Evolutionary conservation across 2,113 vertebrate genomes (phyloP), one percentile per base, ranked within the genome.

Genomic region (Piaya cayana): DNA sequence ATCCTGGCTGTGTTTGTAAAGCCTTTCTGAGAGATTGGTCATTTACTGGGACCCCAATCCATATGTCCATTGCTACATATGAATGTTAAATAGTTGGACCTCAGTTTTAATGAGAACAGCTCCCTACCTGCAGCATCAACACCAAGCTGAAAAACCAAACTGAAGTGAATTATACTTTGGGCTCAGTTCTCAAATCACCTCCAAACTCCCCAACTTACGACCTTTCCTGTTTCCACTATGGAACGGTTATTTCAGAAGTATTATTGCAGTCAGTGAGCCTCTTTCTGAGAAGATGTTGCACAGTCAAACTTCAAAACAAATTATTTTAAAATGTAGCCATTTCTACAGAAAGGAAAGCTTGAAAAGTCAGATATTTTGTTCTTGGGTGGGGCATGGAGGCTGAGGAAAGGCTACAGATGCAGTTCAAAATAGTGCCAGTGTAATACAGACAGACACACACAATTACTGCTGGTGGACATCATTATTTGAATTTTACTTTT

Each of bases 31-130:
- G 37, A 86, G 6, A 59, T 2, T 1, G 6, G 43, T 8, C 39
- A 2, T 17, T 36, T 12, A 59, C 15, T 1, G 2, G 23, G n/a
- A 88, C 23, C 34, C 13, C 19, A 65, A 86, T n/a, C 8, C 12
- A 21, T 15, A 15, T 0, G 0, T 59, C n/a, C 26, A 3, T 36
- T 3, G 0, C 8, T 67, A 1, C 2, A 1, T 13, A 12, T 5
- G 72, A 74, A 52, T 22, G 26, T 59, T 67, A 47, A 39, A 37
- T 29, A 55, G 49, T 30, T 78, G 15, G 22, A 68, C 26, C 36
- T 81, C 6, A 2, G n/a, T 36, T 30, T 47, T 29, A n/a, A 19
- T 3, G n/a, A 23, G 34, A 82, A 37, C 37, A 47, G 18, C 37
- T 77, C 21, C 50, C 29, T 30, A 53, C 23, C 17, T 53, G 32